These are phyloP conservation scores for Promerops cafer DNA, from an alignment of 2,113 vertebrate species.

Conservation along the genomic window DNA sequence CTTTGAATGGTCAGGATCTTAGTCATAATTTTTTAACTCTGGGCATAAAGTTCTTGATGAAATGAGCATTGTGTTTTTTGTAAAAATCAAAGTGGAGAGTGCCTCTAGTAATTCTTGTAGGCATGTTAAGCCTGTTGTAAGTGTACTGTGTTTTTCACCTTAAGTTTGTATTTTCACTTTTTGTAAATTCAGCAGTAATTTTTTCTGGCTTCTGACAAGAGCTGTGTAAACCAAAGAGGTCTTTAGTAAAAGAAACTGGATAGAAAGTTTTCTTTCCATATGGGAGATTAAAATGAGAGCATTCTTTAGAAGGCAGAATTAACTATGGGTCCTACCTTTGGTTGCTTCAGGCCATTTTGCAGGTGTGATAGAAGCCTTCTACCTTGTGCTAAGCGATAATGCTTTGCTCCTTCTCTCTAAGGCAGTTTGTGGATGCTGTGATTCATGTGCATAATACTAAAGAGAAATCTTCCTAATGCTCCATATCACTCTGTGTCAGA, in stretches of 20 bases:
- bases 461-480: background rate
- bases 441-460: background rate
- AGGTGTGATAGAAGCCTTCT: conserved; percentile 1
- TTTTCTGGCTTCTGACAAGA: background rate
- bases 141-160: background rate
- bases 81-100: background rate
- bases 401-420: conserved; percentile 1
- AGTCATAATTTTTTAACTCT: background rate
- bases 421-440: background rate
- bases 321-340: background rate
- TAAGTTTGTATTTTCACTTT: background rate
- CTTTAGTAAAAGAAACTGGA: background rate
- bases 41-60: background rate
- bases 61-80: background rate
- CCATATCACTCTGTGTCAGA: background rate
- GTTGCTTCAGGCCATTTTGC: background rate
- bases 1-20: background rate
- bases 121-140: background rate
- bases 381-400: background rate
- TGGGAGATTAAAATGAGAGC: background rate
- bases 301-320: background rate
- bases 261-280: background rate
- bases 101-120: background rate
- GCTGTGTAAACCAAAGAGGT: background rate
- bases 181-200: background rate